Percentiles rank a stretch among this genome's conserved stretches.
phyloP scores from a whole-genome alignment of 1,140 invertebrate genomes.

The Drosophila sp. region DNA sequence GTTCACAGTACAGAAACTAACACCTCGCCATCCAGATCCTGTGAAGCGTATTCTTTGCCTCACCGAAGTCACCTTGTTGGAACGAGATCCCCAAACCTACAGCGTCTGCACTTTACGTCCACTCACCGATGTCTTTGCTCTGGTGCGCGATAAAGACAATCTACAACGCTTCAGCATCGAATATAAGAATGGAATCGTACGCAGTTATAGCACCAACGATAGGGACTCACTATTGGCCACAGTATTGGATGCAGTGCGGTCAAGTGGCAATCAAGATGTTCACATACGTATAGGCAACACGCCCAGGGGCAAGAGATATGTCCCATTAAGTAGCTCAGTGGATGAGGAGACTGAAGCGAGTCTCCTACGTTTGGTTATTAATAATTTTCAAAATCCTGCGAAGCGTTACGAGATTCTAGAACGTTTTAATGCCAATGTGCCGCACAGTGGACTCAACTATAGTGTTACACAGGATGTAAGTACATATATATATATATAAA shows the following conservation, averaged over 20 bases:
- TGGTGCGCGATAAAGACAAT: slow-evolving; percentile 94
- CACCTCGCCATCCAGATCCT: slow-evolving; percentile 89
- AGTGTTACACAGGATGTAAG: slow-evolving; percentile 97
- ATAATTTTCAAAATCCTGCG: slow-evolving; percentile 77
- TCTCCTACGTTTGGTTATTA: slow-evolving; percentile 83
- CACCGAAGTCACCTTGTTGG: slow-evolving; percentile 97
- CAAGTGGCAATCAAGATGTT: slow-evolving; percentile 98
- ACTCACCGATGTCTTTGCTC: slow-evolving; percentile 94
- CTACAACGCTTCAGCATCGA: slow-evolving; percentile 97
- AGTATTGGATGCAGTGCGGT: slow-evolving; percentile 96
- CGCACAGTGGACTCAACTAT: slow-evolving; percentile 98
- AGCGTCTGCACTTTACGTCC: slow-evolving; percentile 93
- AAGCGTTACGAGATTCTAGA: slow-evolving; percentile 90
- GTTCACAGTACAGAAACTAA: slow-evolving; percentile 95
- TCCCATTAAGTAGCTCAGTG: slow-evolving; percentile 93
- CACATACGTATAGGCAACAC: slow-evolving; percentile 95
- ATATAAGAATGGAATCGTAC: slow-evolving; percentile 95
- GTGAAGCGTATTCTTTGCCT: slow-evolving; percentile 95
- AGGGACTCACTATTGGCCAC: slow-evolving; percentile 98
- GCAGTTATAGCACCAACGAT: slow-evolving; percentile 92
- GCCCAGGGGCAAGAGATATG: slow-evolving; percentile 92
- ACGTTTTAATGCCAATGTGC: slow-evolving; percentile 98
- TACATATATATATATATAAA: slow-evolving; percentile 19
- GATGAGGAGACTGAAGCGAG: slow-evolving; percentile 97
- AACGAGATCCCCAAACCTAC: slow-evolving; percentile 98